Conservation (phyloP, 2,797 vertebrate species). For the Anomalospiza imberbis region DNA sequence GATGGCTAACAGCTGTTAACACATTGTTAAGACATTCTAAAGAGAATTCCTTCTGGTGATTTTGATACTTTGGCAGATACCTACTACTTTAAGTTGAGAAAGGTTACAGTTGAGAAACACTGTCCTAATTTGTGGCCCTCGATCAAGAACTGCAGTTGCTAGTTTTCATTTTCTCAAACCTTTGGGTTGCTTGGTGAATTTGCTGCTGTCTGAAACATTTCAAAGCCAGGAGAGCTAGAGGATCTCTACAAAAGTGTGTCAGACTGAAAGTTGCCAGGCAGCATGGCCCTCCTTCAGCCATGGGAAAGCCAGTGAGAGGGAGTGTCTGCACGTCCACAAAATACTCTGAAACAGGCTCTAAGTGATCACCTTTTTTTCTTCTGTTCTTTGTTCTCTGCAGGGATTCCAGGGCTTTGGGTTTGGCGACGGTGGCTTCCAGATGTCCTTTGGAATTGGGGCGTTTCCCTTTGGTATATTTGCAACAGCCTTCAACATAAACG, state of each 20-base stretch:
- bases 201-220: not conserved
- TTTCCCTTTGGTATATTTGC: constrained; percentile 99
- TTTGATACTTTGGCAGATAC: not conserved
- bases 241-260: not conserved
- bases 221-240: not conserved
- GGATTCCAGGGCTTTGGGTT: constrained; percentile 99
- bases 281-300: rapidly evolving
- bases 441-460: constrained; percentile 98
- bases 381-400: constrained; percentile 68
- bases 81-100: not conserved
- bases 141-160: not conserved
- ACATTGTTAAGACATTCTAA: not conserved
- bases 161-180: not conserved
- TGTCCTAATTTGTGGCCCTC: not conserved
- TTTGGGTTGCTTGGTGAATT: not conserved
- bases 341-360: not conserved
- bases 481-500: constrained; percentile 98
- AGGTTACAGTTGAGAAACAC: not conserved
- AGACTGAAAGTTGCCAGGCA: not conserved
- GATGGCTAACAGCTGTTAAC: not conserved
- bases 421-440: constrained; percentile 97
- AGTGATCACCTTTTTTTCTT: not conserved
- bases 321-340: not conserved
- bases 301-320: not conserved
- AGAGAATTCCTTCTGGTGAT: not conserved